These are phyloP conservation scores for Urocynchramus pylzowi DNA, from an alignment of 2,113 vertebrate genomes.

Conservation along the genomic window DNA sequence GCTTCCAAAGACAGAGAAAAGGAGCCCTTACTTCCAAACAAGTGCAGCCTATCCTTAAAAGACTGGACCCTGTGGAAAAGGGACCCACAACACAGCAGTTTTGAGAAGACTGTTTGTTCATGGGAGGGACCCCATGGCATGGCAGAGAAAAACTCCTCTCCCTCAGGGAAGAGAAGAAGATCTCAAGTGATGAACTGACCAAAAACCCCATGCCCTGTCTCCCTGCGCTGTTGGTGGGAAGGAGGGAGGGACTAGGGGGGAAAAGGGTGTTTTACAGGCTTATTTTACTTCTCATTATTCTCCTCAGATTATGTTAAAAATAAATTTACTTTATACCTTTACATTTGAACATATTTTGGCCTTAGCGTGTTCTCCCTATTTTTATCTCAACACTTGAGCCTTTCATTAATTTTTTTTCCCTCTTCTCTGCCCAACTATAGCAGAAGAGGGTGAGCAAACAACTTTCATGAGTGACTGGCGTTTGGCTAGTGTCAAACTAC, in stretches of 20 bases:
- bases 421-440: neutral
- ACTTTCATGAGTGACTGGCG: neutral
- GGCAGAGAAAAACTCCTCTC: neutral
- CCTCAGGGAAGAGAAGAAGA: neutral
- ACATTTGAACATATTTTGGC: neutral
- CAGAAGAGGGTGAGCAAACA: neutral
- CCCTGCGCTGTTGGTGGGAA: neutral
- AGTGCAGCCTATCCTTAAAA: too few relatives aligned
- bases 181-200: neutral
- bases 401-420: neutral
- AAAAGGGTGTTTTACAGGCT: neutral
- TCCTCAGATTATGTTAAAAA: neutral
- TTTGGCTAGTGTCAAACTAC: neutral
- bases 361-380: neutral
- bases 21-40: neutral
- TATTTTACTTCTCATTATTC: neutral
- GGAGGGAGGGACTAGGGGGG: too few relatives aligned
- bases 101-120: too few relatives aligned
- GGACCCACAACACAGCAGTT: neutral
- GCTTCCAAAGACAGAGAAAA: neutral
- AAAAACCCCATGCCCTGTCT: neutral
- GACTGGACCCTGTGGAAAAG: neutral
- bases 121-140: neutral
- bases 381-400: neutral
- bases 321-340: neutral